Evolutionary conservation across 2,113 vertebrate genomes (phyloP).

Genomic region (Turdus rufiventris): DNA sequence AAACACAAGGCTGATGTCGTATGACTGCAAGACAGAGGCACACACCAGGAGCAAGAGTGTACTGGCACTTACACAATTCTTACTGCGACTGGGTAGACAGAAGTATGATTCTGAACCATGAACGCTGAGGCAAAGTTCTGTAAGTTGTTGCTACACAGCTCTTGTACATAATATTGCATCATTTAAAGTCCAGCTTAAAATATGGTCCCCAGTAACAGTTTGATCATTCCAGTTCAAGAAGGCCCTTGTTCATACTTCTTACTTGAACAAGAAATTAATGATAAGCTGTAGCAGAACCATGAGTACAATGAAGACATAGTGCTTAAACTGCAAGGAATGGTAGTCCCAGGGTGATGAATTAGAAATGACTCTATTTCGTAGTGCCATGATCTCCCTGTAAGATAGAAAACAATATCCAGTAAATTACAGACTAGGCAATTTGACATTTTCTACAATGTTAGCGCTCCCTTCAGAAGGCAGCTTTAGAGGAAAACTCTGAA

Average conservation of each 20-base stretch:
- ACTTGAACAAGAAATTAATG: slow-evolving; percentile 94
- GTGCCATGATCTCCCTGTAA: slow-evolving; percentile 84
- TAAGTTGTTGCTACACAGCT: slow-evolving; percentile 49
- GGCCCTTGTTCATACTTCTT: slow-evolving; percentile 66
- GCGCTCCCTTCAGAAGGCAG: background rate
- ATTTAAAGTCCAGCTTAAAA: slow-evolving; percentile 62
- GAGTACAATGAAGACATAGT: slow-evolving; percentile 87
- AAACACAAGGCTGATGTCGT: slow-evolving; percentile 65
- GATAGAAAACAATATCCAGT: slow-evolving; percentile 39
- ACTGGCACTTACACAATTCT: slow-evolving; percentile 72
- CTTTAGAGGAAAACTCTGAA: background rate
- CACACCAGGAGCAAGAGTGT: slow-evolving; percentile 67
- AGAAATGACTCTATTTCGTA: slow-evolving; percentile 81
- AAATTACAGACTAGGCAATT: background rate
- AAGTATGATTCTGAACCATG: slow-evolving; percentile 51
- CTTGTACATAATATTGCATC: slow-evolving; percentile 65
- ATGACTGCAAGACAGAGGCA: slow-evolving; percentile 44
- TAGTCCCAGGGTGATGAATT: slow-evolving; percentile 73
- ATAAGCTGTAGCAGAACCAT: slow-evolving; percentile 90
- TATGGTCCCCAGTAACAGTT: slow-evolving; percentile 65
- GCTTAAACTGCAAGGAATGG: slow-evolving; percentile 88
- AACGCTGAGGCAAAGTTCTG: slow-evolving; percentile 48
- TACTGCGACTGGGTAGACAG: slow-evolving; percentile 50
- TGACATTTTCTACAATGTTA: background rate
- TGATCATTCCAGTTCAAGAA: slow-evolving; percentile 61